Conservation (phyloP, 2,113 vertebrate genomes). For the Gadus chalcogrammus region DNA sequence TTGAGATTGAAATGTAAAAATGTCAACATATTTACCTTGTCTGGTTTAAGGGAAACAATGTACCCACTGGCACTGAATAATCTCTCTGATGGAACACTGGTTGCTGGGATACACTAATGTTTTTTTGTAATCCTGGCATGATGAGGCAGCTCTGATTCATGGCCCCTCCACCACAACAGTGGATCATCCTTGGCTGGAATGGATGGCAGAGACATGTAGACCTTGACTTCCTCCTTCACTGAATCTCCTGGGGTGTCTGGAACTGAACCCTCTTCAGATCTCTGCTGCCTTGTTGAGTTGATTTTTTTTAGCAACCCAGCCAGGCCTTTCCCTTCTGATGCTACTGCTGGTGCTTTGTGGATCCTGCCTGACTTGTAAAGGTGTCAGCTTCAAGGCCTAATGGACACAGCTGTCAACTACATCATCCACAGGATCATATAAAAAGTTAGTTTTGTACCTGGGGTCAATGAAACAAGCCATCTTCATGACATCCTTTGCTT, state of each 20-base stretch:
- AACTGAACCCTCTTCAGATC: not conserved
- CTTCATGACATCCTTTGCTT: conserved; percentile 20
- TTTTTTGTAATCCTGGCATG: conserved; percentile 23
- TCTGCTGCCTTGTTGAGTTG: conserved; percentile 7
- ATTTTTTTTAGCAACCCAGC: conserved; percentile 4
- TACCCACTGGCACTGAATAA: conserved; percentile 27
- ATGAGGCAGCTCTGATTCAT: conserved; percentile 30
- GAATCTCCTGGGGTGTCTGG: not conserved
- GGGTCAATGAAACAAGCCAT: conserved; percentile 26
- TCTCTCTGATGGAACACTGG: conserved; percentile 22
- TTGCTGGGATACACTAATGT: conserved; percentile 31
- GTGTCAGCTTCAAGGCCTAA: conserved; percentile 1
- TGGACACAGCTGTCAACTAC: conserved; percentile 13
- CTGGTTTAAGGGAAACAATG: conserved; percentile 22
- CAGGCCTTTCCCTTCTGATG: conserved; percentile 4
- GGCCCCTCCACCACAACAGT: conserved; percentile 27
- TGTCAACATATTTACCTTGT: conserved; percentile 29
- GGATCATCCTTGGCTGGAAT: conserved; percentile 17
- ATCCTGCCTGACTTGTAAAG: conserved; percentile 1
- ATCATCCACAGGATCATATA: conserved; percentile 8
- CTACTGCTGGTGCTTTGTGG: conserved; percentile 5
- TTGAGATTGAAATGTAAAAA: conserved; percentile 27
- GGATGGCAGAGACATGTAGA: conserved; percentile 12
- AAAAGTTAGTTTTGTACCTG: conserved; percentile 13
- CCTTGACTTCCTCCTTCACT: conserved; percentile 5